Evolutionary conservation across 37 sponge, comb jelly and placozoan genomes (phyloP).

Genomic region (Aphrocallistes beatrix): DNA sequence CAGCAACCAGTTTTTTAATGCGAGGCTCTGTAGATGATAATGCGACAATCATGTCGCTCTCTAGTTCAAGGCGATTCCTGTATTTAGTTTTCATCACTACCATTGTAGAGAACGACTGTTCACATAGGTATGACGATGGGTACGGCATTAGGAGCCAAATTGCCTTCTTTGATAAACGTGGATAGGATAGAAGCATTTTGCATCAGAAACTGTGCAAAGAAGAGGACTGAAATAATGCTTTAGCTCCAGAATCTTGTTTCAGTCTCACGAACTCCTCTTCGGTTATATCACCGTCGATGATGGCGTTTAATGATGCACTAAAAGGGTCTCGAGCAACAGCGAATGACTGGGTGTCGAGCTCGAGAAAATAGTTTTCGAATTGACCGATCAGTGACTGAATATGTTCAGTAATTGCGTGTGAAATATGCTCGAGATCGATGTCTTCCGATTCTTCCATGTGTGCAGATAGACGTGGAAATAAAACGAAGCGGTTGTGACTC

Average conservation of each 20-base stretch:
- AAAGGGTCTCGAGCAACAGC: slow-evolving; percentile 6
- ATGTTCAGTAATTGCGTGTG: neutral
- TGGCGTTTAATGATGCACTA: neutral
- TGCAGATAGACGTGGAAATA: slow-evolving; percentile 1
- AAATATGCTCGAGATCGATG: neutral
- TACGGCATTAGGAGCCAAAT: slow-evolving; percentile 15
- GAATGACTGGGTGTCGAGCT: slow-evolving; percentile 4
- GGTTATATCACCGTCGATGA: slow-evolving; percentile 2
- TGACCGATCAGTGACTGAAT: slow-evolving; percentile 17
- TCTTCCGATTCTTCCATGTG: slow-evolving; percentile 2
- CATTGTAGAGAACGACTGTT: slow-evolving; percentile 16
- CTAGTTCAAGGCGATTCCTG: slow-evolving; percentile 6
- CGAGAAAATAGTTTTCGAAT: neutral
- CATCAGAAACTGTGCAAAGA: neutral
- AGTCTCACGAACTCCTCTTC: slow-evolving; percentile 18
- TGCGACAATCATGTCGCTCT: slow-evolving; percentile 14
- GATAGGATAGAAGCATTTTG: neutral
- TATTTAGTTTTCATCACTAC: slow-evolving; percentile 6
- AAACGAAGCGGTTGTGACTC: neutral
- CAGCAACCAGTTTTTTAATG: slow-evolving; percentile 14
- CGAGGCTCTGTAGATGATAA: slow-evolving; percentile 9
- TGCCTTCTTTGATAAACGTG: neutral
- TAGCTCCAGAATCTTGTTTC: slow-evolving; percentile 1
- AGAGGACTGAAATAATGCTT: neutral
- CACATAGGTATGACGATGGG: slow-evolving; percentile 9